Base-by-base conservation (phyloP, 1,140 invertebrate species). In the Meloidogyne hapla region DNA sequence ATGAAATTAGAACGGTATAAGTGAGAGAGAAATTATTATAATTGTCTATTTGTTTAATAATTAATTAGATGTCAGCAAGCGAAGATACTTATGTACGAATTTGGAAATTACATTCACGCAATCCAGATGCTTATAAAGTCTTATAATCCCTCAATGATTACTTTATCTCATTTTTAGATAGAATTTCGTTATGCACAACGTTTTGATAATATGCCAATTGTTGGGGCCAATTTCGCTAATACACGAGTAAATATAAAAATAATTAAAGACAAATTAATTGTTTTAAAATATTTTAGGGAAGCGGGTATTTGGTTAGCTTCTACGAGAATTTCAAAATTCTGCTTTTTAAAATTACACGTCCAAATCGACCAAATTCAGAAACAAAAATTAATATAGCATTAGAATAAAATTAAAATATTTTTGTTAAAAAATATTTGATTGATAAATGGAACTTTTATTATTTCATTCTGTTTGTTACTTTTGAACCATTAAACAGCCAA, bases 81-180 rank as follows among this genome's bases (percentile, higher is more conserved):
- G 81, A 83, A 79, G 83, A 80, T 69, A 80, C 48, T 42, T 83
- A 81, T 62, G 28, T 84, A 12, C 78, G 83, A 8, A 80, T 83
- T 45, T 83, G 81, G 81, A 83, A 83, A 70, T 75, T 83, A 65
- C 81, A 84, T 80, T 76, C 83, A 23, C 61, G 81, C 18, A 83
- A 83, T 45, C 81, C 81, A 18, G 81, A 83, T 8, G 70, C 77
- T 26, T 83, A 82, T 56, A 80, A 84, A 69, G 79, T 82, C 23
- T 15, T 21, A 15, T 13, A 69, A 73, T 25, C 25, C n/a, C n/a
- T n/a, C 3, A 5, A 77, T 56, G 15, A 23, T 25, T 18, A 70
- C 12, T 1, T 77, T 5, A 8, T 25, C 26, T 62, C 5, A 26
- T 45, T 42, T 83, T 48, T n/a, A 82, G 80, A 70, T 82, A 9